phyloP scores from a whole-genome alignment of 2,113 vertebrate species.

The Alethe castanea region DNA sequence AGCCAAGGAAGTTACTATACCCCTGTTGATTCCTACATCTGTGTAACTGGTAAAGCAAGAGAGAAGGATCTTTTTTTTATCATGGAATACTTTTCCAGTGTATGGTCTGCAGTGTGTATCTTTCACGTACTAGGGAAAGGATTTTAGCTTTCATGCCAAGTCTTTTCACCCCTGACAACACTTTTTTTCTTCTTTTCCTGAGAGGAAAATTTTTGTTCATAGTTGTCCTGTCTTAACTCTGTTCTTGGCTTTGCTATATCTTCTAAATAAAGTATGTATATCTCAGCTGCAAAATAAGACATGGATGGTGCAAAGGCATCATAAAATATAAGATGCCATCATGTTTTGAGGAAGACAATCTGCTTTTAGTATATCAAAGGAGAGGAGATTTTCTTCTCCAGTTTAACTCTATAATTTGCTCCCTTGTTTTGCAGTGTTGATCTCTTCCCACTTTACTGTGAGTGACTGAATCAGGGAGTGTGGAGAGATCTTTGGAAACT shows the following conservation, averaged over 20 bases:
- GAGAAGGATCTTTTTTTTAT: not conserved
- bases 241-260: not conserved
- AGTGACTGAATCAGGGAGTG: not conserved
- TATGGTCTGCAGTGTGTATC: not conserved
- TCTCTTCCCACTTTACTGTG: not conserved
- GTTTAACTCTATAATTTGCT: not conserved
- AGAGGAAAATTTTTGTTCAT: not conserved
- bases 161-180: not conserved
- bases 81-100: not conserved
- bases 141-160: constrained; percentile 10
- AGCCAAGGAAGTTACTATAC: not conserved
- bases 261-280: not conserved
- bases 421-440: not conserved
- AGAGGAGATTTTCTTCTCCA: not conserved
- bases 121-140: not conserved
- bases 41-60: not conserved
- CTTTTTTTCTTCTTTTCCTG: not conserved
- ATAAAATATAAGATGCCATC: not conserved
- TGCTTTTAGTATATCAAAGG: not conserved
- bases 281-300: not conserved
- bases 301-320: not conserved
- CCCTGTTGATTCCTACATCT: not conserved
- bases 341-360: not conserved
- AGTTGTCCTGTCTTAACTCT: not conserved
- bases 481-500: not conserved